Conservation (phyloP, 2,113 vertebrate genomes). For the Corynorhinus townsendii region DNA sequence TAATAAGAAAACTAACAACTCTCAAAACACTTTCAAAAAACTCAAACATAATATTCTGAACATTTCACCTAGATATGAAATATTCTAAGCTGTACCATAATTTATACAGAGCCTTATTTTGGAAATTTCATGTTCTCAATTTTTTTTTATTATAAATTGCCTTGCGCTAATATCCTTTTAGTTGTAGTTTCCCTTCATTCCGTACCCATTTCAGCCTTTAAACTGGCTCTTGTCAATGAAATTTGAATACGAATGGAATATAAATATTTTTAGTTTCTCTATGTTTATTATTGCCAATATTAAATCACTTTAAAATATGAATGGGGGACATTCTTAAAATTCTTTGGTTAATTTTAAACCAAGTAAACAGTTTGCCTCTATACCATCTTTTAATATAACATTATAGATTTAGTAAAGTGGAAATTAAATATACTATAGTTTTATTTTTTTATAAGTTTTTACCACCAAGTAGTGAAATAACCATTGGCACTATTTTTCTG, state of each 20-base stretch:
- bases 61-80: slow-evolving; percentile 5
- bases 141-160: not conserved
- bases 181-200: not conserved
- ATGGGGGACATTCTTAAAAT: not conserved
- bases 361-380: not conserved
- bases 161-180: not conserved
- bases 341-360: slow-evolving; percentile 27
- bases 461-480: not conserved
- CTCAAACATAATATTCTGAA: not conserved
- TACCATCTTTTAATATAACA: not conserved
- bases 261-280: slow-evolving; percentile 23
- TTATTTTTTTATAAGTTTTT: not conserved
- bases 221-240: not conserved
- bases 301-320: slow-evolving; percentile 13
- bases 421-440: not conserved
- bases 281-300: not conserved
- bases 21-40: not conserved
- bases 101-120: not conserved
- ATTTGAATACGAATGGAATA: not conserved
- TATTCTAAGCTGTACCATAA: not conserved
- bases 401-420: not conserved
- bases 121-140: not conserved
- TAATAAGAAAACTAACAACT: not conserved
- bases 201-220: not conserved
- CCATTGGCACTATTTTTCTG: not conserved